A percentile compares a stretch with the other conserved stretches of the same genome.
phyloP scores from a whole-genome alignment of 2,888 invertebrate species.

The Sinotaia quadrata region DNA sequence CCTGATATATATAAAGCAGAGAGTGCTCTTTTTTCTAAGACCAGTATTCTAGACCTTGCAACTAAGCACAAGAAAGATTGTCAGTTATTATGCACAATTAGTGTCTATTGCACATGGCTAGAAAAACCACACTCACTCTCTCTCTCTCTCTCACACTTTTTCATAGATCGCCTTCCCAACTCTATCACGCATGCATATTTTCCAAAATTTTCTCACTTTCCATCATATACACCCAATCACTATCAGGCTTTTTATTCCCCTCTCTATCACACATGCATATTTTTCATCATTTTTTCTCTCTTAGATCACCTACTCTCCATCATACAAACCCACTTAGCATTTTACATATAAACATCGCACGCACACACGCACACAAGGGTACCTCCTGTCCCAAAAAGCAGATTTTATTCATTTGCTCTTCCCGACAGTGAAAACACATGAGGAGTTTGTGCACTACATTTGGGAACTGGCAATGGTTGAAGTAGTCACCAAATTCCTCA shows the following conservation, averaged over 20 bases:
- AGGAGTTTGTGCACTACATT: slow-evolving; percentile 58
- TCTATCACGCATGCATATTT: not conserved
- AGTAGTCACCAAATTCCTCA: slow-evolving; percentile 45
- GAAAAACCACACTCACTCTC: not conserved
- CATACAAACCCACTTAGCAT: not conserved
- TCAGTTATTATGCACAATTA: no score
- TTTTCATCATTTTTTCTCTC: not conserved
- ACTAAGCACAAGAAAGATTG: no score
- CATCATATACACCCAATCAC: not conserved
- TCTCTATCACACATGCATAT: not conserved
- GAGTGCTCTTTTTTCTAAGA: no score
- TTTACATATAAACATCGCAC: not conserved
- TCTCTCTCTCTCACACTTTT: not conserved
- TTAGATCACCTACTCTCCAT: not conserved
- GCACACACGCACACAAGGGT: not conserved
- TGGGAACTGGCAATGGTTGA: slow-evolving; percentile 65
- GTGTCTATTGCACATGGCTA: no score
- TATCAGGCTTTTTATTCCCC: not conserved
- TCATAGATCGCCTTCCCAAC: not conserved
- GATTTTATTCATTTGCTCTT: slow-evolving; percentile 30
- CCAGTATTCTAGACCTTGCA: no score
- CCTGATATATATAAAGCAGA: no score
- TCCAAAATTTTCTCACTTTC: not conserved
- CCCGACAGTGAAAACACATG: slow-evolving; percentile 53
- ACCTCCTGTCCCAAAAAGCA: slow-evolving; percentile 38